Conservation (phyloP, 2,797 vertebrate genomes). For the Leptoclinus maculatus region DNA sequence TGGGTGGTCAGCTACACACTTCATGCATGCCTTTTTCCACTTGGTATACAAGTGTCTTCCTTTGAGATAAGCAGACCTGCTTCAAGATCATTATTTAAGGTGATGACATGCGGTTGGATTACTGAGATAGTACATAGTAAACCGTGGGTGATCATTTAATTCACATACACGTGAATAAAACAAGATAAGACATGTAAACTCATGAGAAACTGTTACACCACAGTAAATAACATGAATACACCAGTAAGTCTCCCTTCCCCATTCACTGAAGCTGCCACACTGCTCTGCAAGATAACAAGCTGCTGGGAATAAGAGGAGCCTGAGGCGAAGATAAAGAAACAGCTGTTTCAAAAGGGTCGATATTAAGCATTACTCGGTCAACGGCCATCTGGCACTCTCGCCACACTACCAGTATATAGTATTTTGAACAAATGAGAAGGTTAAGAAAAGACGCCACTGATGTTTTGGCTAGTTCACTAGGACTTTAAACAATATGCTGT, state of each 20-base stretch:
- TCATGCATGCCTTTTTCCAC: background rate
- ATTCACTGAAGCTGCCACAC: slow-evolving; percentile 22
- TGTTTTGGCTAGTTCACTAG: background rate
- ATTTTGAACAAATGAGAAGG: slow-evolving; percentile 25
- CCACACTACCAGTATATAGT: slow-evolving; percentile 10
- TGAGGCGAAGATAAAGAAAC: slow-evolving; percentile 48
- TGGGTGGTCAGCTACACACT: background rate
- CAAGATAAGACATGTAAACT: slow-evolving; percentile 7
- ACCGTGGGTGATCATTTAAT: background rate
- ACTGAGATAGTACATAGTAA: background rate
- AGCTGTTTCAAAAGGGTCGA: slow-evolving; percentile 24
- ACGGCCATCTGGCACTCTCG: slow-evolving; percentile 20
- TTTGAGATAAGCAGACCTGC: slow-evolving; percentile 2
- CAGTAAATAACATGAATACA: slow-evolving; percentile 32
- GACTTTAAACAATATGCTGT: background rate
- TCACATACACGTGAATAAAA: background rate
- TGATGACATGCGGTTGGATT: background rate
- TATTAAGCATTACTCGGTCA: slow-evolving; percentile 16
- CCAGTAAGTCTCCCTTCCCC: slow-evolving; percentile 11
- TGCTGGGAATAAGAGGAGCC: slow-evolving; percentile 42
- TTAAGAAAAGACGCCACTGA: background rate
- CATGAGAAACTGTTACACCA: background rate
- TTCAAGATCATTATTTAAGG: background rate
- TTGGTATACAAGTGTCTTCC: slow-evolving; percentile 8
- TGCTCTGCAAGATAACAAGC: slow-evolving; percentile 44